Conservation (phyloP, 2,888 invertebrate genomes). For the Monoplex corrugatus region DNA sequence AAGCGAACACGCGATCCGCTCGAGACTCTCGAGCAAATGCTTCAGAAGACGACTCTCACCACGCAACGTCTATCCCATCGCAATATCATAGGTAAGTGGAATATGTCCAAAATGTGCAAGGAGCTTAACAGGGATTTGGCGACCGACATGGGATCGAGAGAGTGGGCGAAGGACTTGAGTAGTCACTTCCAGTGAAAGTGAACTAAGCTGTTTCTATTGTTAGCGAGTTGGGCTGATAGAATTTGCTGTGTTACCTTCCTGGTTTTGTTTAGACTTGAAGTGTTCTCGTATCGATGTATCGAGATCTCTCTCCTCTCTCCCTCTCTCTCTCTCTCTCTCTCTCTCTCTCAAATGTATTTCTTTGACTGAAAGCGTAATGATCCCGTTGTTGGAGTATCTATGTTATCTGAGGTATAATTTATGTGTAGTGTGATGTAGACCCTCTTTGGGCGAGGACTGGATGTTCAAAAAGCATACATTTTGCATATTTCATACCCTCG, state of each 20-base stretch:
- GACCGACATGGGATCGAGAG: no score
- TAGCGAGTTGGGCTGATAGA: not conserved
- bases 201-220: not conserved
- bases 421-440: no score
- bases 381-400: no score
- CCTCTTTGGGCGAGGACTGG: no score
- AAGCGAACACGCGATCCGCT: slow-evolving; percentile 67
- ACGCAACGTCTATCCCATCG: slow-evolving; percentile 75
- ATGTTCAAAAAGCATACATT: no score
- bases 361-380: no score
- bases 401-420: no score
- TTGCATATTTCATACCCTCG: no score
- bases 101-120: not conserved
- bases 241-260: no score
- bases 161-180: slow-evolving; percentile 64
- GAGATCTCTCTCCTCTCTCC: not conserved
- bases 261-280: slow-evolving; percentile 5
- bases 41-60: slow-evolving; percentile 76
- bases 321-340: not conserved
- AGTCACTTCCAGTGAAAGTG: slow-evolving; percentile 37
- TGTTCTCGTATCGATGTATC: not conserved
- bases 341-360: no score
- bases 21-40: slow-evolving; percentile 75
- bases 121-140: not conserved
- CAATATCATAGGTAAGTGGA: slow-evolving; percentile 75